Evolutionary conservation across 2,797 vertebrate genomes (phyloP), one percentile per base, ranked within the genome.

Genomic region (Sitta carolinensis): DNA sequence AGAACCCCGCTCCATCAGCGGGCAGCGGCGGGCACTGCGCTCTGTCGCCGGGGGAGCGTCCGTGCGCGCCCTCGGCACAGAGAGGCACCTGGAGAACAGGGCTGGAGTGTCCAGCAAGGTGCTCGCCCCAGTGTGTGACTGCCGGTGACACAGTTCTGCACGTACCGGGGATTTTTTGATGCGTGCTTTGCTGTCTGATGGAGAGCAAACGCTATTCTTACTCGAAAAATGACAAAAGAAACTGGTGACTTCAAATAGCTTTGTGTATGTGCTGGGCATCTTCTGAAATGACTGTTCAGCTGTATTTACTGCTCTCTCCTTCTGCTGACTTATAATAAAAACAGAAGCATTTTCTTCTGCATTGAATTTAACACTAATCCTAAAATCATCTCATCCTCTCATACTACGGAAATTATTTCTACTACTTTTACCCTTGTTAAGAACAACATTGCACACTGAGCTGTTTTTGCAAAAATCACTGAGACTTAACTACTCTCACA

Each of bases 261-360:
- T 74, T 27, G 16, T 89, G 69, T 82, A 68, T 54, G 67, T 61
- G 84, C 74, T 57, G 70, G 51, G 19, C 14, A 4, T 43, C 27
- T 47, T 61, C 45, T 67, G 42, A 83, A 84, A 82, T 89, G 77
- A 32, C 51, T 42, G 40, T 78, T 89, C 52, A 29, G 27, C 59
- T 93, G 59, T 58, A 59, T 74, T 84, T 95, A 59, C 72, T 61
- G 67, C 54, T 89, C 38, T 82, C 38, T 57, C 47, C 47, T 91
- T 72, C 67, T 87, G 68, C 72, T 82, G 78, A 64, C 8, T 89
- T 94, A 58, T 19, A 85, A 36, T 32, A 72, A 89, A 95, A 92
- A 3, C 79, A 85, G 84, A 69, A 87, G 74, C 25, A 50, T 85
- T 54, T 81, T 47, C 50, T 77, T 61, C 90, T 94, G 68, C 43